Evolutionary conservation across 2,797 vertebrate genomes (phyloP).

Genomic region (Setipinna tenuifilis): DNA sequence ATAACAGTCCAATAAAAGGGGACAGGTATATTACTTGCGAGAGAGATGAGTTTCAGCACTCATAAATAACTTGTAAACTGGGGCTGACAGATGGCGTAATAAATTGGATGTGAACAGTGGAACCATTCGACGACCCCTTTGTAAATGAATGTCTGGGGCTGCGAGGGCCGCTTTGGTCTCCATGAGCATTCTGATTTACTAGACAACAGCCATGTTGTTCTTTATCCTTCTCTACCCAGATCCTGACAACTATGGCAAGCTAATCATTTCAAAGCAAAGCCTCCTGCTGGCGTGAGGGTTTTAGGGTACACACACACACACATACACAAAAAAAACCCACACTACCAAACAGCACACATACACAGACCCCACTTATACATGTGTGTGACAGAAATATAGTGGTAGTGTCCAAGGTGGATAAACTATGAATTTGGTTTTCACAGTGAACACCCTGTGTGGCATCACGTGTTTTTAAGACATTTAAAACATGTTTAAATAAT

Average conservation of each 20-base stretch:
- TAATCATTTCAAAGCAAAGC: slow-evolving; percentile 10
- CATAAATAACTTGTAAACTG: slow-evolving; percentile 53
- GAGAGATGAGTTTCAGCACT: slow-evolving; percentile 48
- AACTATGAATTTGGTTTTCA: too few relatives aligned
- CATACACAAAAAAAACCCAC: neutral
- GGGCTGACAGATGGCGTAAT: slow-evolving; percentile 44
- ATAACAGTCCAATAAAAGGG: slow-evolving; percentile 46
- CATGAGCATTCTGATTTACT: slow-evolving; percentile 45
- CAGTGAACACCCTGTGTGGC: too few relatives aligned
- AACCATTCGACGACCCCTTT: slow-evolving; percentile 47
- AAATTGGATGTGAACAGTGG: slow-evolving; percentile 47
- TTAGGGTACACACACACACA: neutral
- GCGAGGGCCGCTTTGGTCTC: slow-evolving; percentile 37
- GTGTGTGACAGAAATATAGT: too few relatives aligned
- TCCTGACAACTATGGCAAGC: slow-evolving; percentile 14
- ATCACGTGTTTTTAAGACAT: too few relatives aligned
- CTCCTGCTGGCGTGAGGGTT: neutral
- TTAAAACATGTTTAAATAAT: too few relatives aligned
- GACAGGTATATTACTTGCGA: slow-evolving; percentile 52
- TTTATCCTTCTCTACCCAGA: slow-evolving; percentile 1
- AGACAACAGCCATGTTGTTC: neutral
- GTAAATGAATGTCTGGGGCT: slow-evolving; percentile 47
- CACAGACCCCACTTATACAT: too few relatives aligned
- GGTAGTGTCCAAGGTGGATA: too few relatives aligned
- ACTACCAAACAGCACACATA: neutral